Percentiles rank a stretch among this genome's conserved stretches.
Conservation (phyloP, 2,797 vertebrate species). For the Geotrypetes seraphini region DNA sequence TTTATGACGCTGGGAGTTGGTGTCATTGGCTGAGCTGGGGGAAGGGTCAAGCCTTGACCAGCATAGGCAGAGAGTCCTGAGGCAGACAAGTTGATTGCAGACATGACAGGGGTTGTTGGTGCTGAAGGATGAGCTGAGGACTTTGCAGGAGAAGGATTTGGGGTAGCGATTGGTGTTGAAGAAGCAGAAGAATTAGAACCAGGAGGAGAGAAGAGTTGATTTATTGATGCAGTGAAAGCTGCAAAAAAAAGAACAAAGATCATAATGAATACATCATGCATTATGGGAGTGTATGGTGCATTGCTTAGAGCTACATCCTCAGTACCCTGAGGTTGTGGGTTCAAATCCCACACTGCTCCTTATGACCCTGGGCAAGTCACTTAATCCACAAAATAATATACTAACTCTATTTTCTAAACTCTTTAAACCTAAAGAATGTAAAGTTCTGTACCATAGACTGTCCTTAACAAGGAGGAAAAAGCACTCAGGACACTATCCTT, state of each 20-base stretch:
- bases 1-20: slow-evolving; percentile 76
- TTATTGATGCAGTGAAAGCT: slow-evolving; percentile 78
- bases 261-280: no score
- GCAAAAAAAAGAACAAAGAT: slow-evolving; percentile 33
- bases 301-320: no score
- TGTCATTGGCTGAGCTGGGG: slow-evolving; percentile 55
- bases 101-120: slow-evolving; percentile 32
- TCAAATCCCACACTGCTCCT: no score
- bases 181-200: slow-evolving; percentile 60
- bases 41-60: slow-evolving; percentile 63
- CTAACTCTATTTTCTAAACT: no score
- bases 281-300: no score
- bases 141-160: slow-evolving; percentile 52
- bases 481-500: no score
- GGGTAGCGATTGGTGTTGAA: slow-evolving; percentile 59
- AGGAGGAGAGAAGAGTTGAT: slow-evolving; percentile 77
- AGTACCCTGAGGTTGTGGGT: no score
- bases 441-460: no score
- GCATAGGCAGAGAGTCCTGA: slow-evolving; percentile 63
- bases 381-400: no score
- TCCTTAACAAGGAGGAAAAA: no score
- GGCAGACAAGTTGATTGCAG: slow-evolving; percentile 49
- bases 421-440: no score
- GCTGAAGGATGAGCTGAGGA: slow-evolving; percentile 42
- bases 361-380: no score